Conservation (phyloP, 1,140 invertebrate species). For the Glomeris maerens region DNA sequence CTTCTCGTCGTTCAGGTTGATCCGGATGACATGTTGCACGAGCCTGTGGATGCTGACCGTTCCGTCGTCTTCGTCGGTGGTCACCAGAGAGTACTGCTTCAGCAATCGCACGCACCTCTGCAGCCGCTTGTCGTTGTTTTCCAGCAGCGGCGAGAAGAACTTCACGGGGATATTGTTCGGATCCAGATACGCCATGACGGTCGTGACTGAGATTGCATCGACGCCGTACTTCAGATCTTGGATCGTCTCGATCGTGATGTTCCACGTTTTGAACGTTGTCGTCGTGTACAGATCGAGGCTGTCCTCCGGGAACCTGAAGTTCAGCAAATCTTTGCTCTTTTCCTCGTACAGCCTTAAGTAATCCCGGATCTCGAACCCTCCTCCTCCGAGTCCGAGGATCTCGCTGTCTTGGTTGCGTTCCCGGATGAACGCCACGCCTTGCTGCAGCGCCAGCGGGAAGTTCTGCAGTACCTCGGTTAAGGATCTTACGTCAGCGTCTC, state of each 20-base stretch:
- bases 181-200: constrained; percentile 11
- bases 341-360: constrained; percentile 14
- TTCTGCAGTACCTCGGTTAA: constrained; percentile 13
- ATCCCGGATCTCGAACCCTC: constrained; percentile 12
- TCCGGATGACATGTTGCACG: constrained; percentile 9
- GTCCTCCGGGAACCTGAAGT: constrained; percentile 4
- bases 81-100: constrained; percentile 8
- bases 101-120: constrained; percentile 6
- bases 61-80: neutral
- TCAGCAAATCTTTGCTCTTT: constrained; percentile 1
- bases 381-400: neutral
- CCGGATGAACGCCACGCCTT: constrained; percentile 14
- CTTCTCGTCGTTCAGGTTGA: neutral
- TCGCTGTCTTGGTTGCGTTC: constrained; percentile 1
- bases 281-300: constrained; percentile 15
- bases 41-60: constrained; percentile 9
- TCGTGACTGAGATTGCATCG: constrained; percentile 11
- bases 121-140: constrained; percentile 4
- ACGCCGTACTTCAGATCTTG: constrained; percentile 12
- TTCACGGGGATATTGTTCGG: constrained; percentile 11
- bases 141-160: neutral
- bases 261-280: constrained; percentile 17
- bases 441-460: constrained; percentile 17
- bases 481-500: constrained; percentile 13
- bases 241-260: constrained; percentile 17